Conservation (phyloP, 1,140 invertebrate genomes). For the Campoletis sonorensis region DNA sequence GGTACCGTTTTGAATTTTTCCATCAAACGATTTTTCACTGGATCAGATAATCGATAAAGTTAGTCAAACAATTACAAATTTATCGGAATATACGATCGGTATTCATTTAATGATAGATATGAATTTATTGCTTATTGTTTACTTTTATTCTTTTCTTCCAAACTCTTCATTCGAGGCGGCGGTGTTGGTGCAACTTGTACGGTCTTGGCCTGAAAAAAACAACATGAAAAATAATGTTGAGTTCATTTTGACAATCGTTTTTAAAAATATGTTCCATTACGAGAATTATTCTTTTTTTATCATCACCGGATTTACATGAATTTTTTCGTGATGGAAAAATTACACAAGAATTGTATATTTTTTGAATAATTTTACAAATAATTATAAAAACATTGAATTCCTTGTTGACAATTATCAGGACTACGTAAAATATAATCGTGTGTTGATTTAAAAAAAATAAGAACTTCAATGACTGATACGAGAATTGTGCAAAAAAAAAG, state of each 20-base stretch:
- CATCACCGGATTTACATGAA: no score
- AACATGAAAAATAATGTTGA: conserved; percentile 25
- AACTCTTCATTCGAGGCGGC: conserved; percentile 81
- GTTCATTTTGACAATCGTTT: no score
- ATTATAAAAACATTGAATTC: no score
- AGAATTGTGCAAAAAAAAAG: no score
- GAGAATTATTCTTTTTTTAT: no score
- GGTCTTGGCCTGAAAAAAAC: conserved; percentile 66
- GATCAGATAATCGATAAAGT: conserved; percentile 55
- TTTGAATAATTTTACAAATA: no score
- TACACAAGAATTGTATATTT: no score
- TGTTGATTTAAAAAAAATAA: neutral
- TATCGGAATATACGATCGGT: conserved; percentile 33
- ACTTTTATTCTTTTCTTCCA: conserved; percentile 87
- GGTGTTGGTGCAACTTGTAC: conserved; percentile 75
- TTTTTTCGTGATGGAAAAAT: no score
- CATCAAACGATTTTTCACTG: conserved; percentile 86
- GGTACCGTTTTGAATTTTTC: conserved; percentile 85
- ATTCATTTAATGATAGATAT: conserved; percentile 41
- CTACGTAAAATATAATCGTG: neutral
- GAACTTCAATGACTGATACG: no score
- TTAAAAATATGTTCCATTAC: no score
- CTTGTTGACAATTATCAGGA: no score
- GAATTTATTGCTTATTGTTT: conserved; percentile 46
- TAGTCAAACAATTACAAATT: neutral